Percentiles rank a stretch among this genome's conserved stretches.
Evolutionary conservation across 2,888 invertebrate species (phyloP).

Genomic region (Lasioglossum marginatum): DNA sequence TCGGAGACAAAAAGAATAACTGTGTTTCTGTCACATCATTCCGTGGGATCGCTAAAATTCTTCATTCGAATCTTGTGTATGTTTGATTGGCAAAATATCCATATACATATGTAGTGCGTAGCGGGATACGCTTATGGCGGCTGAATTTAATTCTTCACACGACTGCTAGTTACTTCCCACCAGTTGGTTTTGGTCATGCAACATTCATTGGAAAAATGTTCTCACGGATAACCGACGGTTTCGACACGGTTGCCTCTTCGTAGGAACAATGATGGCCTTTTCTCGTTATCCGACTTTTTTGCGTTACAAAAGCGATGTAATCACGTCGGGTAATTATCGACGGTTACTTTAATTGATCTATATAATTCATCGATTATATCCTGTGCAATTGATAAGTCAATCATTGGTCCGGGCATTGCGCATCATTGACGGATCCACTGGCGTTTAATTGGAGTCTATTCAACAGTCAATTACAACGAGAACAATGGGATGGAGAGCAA

Average conservation of each 20-base stretch:
- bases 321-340: constrained; percentile 29
- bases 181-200: constrained; percentile 46
- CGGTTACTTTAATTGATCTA: constrained; percentile 26
- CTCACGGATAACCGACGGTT: constrained; percentile 58
- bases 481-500: background rate
- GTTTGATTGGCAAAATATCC: background rate
- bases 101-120: background rate
- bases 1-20: background rate
- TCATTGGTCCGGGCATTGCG: background rate
- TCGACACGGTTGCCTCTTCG: constrained; percentile 50
- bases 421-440: background rate
- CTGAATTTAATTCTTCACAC: constrained; percentile 25
- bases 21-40: background rate
- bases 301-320: constrained; percentile 44
- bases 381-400: background rate
- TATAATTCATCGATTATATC: constrained; percentile 10
- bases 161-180: constrained; percentile 32
- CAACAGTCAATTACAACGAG: background rate
- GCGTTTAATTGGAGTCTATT: constrained; percentile 4
- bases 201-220: constrained; percentile 62
- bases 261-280: constrained; percentile 49
- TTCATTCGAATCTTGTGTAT: background rate
- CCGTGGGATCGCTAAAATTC: background rate
- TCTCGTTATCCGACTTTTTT: constrained; percentile 43
- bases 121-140: constrained; percentile 5